Percentiles rank a stretch among this genome's conserved stretches.
Evolutionary conservation across 1,140 invertebrate species (phyloP).

Genomic region (Portunus trituberculatus): DNA sequence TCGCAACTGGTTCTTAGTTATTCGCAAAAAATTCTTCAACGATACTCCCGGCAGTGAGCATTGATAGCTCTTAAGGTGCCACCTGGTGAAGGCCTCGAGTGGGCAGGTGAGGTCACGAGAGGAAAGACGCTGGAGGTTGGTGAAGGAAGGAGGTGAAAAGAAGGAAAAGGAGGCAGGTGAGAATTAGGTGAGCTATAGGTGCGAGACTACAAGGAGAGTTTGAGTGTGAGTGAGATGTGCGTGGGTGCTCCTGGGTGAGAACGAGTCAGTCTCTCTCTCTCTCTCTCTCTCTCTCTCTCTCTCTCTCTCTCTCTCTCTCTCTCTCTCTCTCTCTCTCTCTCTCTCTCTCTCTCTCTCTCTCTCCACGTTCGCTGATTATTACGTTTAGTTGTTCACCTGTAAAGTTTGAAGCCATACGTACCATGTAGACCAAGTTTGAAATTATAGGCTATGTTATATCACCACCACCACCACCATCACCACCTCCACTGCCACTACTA

Average conservation of each 20-base stretch:
- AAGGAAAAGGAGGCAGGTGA: neutral
- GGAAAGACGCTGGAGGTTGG: neutral
- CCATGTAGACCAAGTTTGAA: too few relatives aligned
- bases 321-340: too few relatives aligned
- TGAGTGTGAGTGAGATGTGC: neutral
- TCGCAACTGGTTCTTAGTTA: neutral
- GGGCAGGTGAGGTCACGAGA: neutral
- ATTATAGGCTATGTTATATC: too few relatives aligned
- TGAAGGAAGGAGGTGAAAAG: neutral
- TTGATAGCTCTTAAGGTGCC: too few relatives aligned
- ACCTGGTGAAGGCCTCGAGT: neutral
- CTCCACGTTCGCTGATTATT: neutral
- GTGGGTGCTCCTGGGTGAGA: neutral
- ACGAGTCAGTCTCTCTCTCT: neutral
- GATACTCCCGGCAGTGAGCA: too few relatives aligned
- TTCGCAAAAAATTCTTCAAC: neutral
- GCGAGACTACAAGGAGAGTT: neutral
- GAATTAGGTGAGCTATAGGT: neutral
- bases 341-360: too few relatives aligned
- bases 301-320: neutral
- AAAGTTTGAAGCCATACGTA: neutral
- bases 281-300: slow-evolving; percentile 20
- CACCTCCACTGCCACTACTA: too few relatives aligned
- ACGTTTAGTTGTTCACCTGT: neutral
- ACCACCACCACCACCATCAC: too few relatives aligned